Percentiles rank a stretch among this genome's conserved stretches.
phyloP scores from a whole-genome alignment of 1,140 invertebrate species.

The Holcopasites calliopsidis region DNA sequence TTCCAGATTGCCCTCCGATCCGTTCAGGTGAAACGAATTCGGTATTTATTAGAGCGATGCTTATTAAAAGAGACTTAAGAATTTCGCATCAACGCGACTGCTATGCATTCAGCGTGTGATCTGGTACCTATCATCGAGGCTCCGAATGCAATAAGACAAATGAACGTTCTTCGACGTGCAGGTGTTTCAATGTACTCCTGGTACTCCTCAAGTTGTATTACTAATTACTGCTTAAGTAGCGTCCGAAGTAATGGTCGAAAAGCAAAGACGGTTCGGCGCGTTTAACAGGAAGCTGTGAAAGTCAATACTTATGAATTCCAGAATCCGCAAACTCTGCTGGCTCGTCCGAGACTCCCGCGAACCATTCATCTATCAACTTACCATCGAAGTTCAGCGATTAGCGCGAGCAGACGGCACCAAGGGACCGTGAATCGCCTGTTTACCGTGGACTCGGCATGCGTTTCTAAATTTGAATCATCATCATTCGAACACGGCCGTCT shows the following conservation, averaged over 20 bases:
- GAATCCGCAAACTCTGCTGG: neutral
- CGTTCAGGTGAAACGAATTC: neutral
- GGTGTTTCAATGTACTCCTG: neutral
- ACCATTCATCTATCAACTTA: neutral
- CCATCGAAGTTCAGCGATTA: slow-evolving; percentile 1
- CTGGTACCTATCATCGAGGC: neutral
- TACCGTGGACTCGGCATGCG: neutral
- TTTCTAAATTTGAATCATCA: slow-evolving; percentile 29
- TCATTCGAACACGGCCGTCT: slow-evolving; percentile 22
- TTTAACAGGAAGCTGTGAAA: neutral
- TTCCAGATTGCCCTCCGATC: slow-evolving; percentile 36
- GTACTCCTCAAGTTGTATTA: neutral
- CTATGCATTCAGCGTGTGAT: too few relatives aligned
- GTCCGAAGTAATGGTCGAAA: too few relatives aligned
- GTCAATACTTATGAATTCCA: neutral
- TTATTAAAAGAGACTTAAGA: neutral
- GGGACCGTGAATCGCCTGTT: slow-evolving; percentile 8
- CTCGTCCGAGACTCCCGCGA: neutral
- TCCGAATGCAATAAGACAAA: neutral
- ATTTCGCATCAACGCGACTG: neutral
- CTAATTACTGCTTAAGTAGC: neutral
- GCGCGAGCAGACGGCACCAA: neutral
- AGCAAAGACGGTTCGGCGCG: neutral
- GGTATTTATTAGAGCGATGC: neutral
- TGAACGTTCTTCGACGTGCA: neutral